Conservation (phyloP, 2,113 vertebrate genomes). For the Percina caprodes region DNA sequence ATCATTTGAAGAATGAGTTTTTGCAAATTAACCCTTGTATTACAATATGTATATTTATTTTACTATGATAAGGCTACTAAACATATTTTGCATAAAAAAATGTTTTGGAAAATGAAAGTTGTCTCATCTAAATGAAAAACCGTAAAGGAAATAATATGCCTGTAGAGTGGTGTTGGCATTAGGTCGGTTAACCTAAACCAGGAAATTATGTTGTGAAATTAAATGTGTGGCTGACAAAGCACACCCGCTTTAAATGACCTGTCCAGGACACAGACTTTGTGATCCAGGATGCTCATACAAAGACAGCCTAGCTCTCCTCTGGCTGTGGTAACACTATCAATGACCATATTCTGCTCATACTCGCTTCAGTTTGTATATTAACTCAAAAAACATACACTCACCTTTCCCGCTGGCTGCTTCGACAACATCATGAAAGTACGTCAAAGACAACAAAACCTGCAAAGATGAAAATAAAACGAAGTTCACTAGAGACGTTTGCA, state of each 20-base stretch:
- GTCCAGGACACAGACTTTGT: conserved; percentile 17
- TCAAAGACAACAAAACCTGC: conserved; percentile 62
- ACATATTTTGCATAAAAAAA: neutral
- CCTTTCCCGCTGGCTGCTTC: conserved; percentile 73
- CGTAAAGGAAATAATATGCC: fast-evolving
- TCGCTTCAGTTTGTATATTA: neutral
- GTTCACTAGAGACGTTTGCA: conserved; percentile 62
- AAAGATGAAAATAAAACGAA: conserved; percentile 62
- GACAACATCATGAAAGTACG: conserved; percentile 56
- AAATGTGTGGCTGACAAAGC: neutral
- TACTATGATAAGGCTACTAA: neutral
- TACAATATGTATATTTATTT: neutral
- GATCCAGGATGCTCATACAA: conserved; percentile 47
- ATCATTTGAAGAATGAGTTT: neutral
- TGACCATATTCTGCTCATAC: neutral
- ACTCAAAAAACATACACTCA: conserved; percentile 51
- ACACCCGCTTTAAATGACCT: neutral
- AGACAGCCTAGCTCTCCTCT: conserved; percentile 6
- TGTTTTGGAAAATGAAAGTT: neutral
- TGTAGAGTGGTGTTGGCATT: neutral
- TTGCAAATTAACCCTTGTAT: neutral
- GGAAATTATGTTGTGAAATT: neutral
- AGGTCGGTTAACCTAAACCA: neutral
- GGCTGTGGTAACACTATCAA: conserved; percentile 1
- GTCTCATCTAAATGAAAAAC: neutral